Evolutionary conservation across 2,888 invertebrate genomes (phyloP).

Genomic region (Entomobrya multifasciata): DNA sequence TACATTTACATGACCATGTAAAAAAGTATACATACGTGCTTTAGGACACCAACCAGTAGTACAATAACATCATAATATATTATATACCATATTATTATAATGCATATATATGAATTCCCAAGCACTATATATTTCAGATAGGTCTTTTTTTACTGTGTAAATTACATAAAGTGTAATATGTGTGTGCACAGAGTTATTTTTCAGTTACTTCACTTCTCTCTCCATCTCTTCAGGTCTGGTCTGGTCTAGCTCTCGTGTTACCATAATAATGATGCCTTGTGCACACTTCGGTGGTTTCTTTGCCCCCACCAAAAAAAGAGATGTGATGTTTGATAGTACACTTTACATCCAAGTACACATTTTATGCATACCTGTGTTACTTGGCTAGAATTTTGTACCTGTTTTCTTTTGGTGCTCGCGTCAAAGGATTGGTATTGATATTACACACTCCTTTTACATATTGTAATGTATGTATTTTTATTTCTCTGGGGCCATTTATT

Average conservation of each 20-base stretch:
- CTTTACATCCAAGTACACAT: not conserved
- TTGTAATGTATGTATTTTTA: not conserved
- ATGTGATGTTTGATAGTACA: no score
- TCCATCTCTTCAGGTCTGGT: conserved; percentile 1
- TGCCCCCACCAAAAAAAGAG: not conserved
- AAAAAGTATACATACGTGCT: no score
- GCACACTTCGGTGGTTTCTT: conserved; percentile 45
- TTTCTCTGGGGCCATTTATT: conserved; percentile 6
- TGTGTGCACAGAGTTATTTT: conserved; percentile 4
- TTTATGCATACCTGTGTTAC: not conserved
- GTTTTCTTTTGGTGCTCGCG: no score
- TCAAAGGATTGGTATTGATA: no score
- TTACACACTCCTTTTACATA: no score
- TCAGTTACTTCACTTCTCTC: not conserved
- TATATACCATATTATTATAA: not conserved
- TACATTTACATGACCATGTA: not conserved
- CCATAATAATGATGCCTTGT: not conserved
- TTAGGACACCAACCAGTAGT: no score
- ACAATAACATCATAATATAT: no score
- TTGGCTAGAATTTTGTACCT: not conserved
- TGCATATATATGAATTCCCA: conserved; percentile 18
- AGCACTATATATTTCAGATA: not conserved
- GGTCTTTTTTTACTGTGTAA: not conserved
- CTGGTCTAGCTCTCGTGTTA: no score
- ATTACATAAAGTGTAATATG: not conserved